Evolutionary conservation across 2,797 vertebrate species (phyloP).

Genomic region (Coregonus sp.): DNA sequence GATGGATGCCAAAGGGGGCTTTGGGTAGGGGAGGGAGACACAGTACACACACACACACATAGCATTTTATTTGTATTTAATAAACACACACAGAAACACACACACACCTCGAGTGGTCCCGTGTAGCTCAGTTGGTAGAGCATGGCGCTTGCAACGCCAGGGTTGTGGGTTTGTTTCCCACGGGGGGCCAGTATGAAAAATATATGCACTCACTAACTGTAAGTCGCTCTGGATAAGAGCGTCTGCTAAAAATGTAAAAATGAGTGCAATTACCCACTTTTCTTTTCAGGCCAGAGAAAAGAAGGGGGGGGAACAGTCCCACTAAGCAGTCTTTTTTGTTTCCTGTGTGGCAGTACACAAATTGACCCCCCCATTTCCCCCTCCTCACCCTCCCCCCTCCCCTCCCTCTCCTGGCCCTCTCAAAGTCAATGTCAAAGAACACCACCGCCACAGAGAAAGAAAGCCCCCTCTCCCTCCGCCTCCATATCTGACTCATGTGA

Average conservation of each 20-base stretch:
- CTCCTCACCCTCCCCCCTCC: conserved; percentile 12
- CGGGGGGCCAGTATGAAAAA: too few relatives aligned
- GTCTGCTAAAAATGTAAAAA: too few relatives aligned
- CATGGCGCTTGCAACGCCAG: too few relatives aligned
- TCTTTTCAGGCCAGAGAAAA: conserved; percentile 28
- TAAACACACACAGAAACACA: too few relatives aligned
- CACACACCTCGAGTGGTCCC: too few relatives aligned
- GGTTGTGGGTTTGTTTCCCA: too few relatives aligned
- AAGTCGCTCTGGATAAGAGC: too few relatives aligned
- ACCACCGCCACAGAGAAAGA: conserved; percentile 21
- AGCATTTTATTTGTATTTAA: too few relatives aligned
- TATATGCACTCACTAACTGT: too few relatives aligned
- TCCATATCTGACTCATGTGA: neutral
- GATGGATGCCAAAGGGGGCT: neutral
- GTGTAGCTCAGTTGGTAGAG: too few relatives aligned
- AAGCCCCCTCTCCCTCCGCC: neutral
- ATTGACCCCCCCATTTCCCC: conserved; percentile 12
- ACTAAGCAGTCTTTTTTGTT: conserved; percentile 48
- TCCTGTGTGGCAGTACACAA: conserved; percentile 25
- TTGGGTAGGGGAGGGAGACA: neutral
- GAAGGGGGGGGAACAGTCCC: conserved; percentile 8
- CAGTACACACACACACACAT: conserved; percentile 1
- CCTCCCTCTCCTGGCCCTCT: neutral
- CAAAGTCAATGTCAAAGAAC: neutral
- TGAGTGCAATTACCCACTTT: conserved; percentile 28